Percentiles rank a stretch among this genome's conserved stretches.
Conservation (phyloP, 1,140 invertebrate species). For the Zaprionus gabonicus region DNA sequence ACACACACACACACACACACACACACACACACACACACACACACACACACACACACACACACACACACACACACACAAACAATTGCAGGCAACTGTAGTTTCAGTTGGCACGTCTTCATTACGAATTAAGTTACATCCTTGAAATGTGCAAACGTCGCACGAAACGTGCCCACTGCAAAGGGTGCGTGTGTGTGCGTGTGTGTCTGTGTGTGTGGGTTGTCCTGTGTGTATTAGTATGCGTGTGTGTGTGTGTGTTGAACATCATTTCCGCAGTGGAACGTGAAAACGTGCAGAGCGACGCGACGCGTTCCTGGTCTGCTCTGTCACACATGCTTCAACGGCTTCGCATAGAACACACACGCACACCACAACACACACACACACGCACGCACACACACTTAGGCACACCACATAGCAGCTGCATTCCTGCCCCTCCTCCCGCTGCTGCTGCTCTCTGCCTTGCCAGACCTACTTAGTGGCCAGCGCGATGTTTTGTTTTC, state of each 20-base stretch:
- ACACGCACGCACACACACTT: not conserved
- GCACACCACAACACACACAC: not conserved
- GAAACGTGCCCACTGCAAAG: slow-evolving; percentile 58
- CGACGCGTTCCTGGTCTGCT: slow-evolving; percentile 13
- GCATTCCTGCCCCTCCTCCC: slow-evolving; percentile 1
- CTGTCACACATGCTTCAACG: slow-evolving; percentile 27
- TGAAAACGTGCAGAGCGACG: slow-evolving; percentile 41
- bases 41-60: not conserved
- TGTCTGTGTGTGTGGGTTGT: slow-evolving; percentile 28
- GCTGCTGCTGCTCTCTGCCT: too few relatives aligned
- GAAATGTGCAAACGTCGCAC: slow-evolving; percentile 76
- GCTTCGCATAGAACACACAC: slow-evolving; percentile 17
- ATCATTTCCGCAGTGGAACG: slow-evolving; percentile 68
- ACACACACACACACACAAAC: not conserved
- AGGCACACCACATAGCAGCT: not conserved
- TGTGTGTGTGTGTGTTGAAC: slow-evolving; percentile 36
- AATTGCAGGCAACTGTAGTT: slow-evolving; percentile 25
- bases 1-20: slow-evolving; percentile 9
- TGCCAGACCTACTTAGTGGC: slow-evolving; percentile 9
- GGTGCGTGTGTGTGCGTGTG: slow-evolving; percentile 33
- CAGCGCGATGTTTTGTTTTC: slow-evolving; percentile 2
- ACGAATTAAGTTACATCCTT: slow-evolving; percentile 80
- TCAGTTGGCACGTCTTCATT: slow-evolving; percentile 71
- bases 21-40: not conserved
- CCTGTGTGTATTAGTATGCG: slow-evolving; percentile 35